Evolutionary conservation across 2,888 invertebrate species (phyloP).

Genomic region (Hydroisotoma schaefferi): DNA sequence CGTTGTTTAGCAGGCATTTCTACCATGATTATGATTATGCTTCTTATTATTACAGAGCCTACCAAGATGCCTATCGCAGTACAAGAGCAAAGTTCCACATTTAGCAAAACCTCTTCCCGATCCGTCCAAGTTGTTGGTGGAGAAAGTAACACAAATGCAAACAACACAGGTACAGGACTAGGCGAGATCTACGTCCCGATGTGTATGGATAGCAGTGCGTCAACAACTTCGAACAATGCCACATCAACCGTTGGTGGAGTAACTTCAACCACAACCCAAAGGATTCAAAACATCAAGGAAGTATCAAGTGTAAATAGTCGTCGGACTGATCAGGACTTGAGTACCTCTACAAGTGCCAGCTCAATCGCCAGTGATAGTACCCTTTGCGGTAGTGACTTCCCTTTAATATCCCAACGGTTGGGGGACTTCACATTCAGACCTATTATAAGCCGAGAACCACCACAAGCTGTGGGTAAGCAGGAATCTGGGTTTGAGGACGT

Average conservation of each 20-base stretch:
- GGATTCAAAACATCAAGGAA: neutral
- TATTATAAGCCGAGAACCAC: neutral
- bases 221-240: neutral
- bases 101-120: neutral
- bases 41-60: neutral
- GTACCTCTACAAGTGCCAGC: neutral
- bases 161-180: neutral
- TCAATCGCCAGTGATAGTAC: neutral
- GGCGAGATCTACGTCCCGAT: neutral
- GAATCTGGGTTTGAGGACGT: constrained; percentile 8
- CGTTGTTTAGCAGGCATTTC: neutral
- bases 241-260: no score
- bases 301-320: neutral
- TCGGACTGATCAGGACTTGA: neutral
- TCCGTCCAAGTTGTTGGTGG: constrained; percentile 4
- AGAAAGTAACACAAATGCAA: neutral
- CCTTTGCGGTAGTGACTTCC: neutral
- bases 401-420: neutral
- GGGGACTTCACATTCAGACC: constrained; percentile 6
- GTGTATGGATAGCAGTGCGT: neutral
- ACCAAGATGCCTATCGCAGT: constrained; percentile 6
- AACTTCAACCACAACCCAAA: neutral
- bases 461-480: neutral
- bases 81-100: constrained; percentile 3
- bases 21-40: neutral